Conservation (phyloP, 2,888 invertebrate genomes). For the Parthenolecanium corni region DNA sequence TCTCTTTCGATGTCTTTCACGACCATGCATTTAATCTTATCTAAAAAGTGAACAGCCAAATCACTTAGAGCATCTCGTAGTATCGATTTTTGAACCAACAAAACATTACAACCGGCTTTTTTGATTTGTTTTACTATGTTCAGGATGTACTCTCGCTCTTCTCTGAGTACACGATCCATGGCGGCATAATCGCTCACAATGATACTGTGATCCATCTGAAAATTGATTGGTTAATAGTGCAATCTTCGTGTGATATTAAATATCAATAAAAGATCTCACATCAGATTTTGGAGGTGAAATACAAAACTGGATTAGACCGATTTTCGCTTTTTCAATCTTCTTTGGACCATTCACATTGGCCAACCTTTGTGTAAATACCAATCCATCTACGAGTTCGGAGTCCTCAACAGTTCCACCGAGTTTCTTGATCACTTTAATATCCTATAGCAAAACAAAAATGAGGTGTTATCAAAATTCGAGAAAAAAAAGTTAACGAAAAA, state of each 20-base stretch:
- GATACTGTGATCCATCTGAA: conserved; percentile 85
- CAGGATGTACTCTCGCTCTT: conserved; percentile 93
- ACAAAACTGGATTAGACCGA: conserved; percentile 98
- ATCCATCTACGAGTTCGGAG: conserved; percentile 87
- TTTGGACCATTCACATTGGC: conserved; percentile 85
- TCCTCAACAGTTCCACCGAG: conserved; percentile 96
- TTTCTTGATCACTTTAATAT: conserved; percentile 94
- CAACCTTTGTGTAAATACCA: conserved; percentile 82
- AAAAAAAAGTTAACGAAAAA: no score
- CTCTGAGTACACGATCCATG: conserved; percentile 96
- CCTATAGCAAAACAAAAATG: conserved; percentile 39
- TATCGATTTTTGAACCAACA: conserved; percentile 77
- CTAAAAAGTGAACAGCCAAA: conserved; percentile 91
- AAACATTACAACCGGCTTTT: conserved; percentile 93
- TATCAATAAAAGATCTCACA: no score
- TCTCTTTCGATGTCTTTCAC: conserved; percentile 96
- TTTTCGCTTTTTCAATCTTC: conserved; percentile 92
- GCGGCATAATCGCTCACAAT: conserved; percentile 98
- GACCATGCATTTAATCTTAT: conserved; percentile 98
- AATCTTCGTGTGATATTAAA: no score
- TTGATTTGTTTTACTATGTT: conserved; percentile 99
- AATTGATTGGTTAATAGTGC: conserved; percentile 19
- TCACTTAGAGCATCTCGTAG: conserved; percentile 86
- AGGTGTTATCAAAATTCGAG: no score
- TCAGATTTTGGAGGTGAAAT: conserved; percentile 99